Evolutionary conservation across 2,797 vertebrate species (phyloP).

Genomic region (Sandelia bainsii): DNA sequence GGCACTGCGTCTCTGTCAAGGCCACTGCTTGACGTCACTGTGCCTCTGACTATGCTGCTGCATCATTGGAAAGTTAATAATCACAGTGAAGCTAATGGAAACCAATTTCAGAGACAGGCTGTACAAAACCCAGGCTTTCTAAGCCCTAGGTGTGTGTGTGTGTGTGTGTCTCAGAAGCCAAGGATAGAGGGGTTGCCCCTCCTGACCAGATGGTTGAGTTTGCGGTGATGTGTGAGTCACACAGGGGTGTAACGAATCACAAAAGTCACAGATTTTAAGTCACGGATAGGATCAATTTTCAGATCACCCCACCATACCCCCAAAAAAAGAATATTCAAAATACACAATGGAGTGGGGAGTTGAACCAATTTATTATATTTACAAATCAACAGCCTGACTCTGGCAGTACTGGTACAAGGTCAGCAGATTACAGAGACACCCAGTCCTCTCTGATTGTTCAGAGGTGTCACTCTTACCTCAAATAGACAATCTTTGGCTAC

Average conservation of each 20-base stretch:
- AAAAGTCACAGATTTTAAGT: too few species aligned
- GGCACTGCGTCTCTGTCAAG: slow-evolving; percentile 56
- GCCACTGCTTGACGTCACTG: slow-evolving; percentile 75
- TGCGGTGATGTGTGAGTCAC: slow-evolving; percentile 47
- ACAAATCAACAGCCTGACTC: too few species aligned
- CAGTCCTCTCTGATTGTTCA: too few species aligned
- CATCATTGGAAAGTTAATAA: slow-evolving; percentile 76
- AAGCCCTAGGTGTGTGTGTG: slow-evolving; percentile 12
- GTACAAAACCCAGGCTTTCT: slow-evolving; percentile 54
- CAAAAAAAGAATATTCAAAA: too few species aligned
- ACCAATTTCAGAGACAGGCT: slow-evolving; percentile 61
- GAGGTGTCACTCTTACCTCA: too few species aligned
- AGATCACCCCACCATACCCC: too few species aligned
- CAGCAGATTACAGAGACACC: too few species aligned
- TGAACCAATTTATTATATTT: too few species aligned
- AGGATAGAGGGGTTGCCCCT: slow-evolving; percentile 24
- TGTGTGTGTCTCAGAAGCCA: slow-evolving; percentile 10
- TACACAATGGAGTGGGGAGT: too few species aligned
- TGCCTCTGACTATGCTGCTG: slow-evolving; percentile 48
- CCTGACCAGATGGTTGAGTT: slow-evolving; percentile 30
- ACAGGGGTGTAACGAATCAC: neutral
- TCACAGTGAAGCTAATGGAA: slow-evolving; percentile 69
- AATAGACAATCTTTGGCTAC: too few species aligned
- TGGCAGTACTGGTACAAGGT: too few species aligned
- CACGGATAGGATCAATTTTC: too few species aligned